phyloP scores from a whole-genome alignment of 2,113 vertebrate species.

The Puntigrus tetrazona region DNA sequence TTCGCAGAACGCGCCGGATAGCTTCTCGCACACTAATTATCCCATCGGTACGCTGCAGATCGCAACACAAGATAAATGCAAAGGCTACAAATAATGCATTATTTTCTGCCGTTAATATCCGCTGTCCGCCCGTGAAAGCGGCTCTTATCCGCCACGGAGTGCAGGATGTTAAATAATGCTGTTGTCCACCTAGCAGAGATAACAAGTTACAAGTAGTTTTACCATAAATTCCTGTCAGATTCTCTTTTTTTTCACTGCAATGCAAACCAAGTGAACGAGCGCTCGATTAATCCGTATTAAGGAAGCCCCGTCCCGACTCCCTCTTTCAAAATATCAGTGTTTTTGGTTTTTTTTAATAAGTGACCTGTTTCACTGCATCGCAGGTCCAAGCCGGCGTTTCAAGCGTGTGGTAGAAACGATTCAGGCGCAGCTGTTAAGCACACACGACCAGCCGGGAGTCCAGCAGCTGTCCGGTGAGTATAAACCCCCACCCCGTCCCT shows the following conservation, averaged over 20 bases:
- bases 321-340: neutral
- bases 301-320: neutral
- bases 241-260: neutral
- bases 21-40: neutral
- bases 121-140: neutral
- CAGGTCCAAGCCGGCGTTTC: conserved; percentile 97
- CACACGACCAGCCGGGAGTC: conserved; percentile 94
- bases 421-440: conserved; percentile 97
- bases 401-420: conserved; percentile 99
- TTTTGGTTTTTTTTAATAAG: too few species aligned
- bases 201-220: neutral
- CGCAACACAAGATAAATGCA: neutral
- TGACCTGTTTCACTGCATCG: neutral
- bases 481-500: neutral
- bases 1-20: neutral
- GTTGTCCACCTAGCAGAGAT: neutral
- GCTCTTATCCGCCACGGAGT: neutral
- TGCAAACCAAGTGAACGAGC: neutral
- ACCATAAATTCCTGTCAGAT: neutral
- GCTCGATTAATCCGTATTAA: neutral
- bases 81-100: neutral
- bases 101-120: conserved; percentile 5
- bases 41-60: neutral
- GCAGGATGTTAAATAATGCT: neutral
- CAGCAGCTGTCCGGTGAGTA: conserved; percentile 97